Evolutionary conservation across 2,113 vertebrate genomes (phyloP), one percentile per base, ranked within the genome.

Genomic region (Cyrtonyx montezumae): DNA sequence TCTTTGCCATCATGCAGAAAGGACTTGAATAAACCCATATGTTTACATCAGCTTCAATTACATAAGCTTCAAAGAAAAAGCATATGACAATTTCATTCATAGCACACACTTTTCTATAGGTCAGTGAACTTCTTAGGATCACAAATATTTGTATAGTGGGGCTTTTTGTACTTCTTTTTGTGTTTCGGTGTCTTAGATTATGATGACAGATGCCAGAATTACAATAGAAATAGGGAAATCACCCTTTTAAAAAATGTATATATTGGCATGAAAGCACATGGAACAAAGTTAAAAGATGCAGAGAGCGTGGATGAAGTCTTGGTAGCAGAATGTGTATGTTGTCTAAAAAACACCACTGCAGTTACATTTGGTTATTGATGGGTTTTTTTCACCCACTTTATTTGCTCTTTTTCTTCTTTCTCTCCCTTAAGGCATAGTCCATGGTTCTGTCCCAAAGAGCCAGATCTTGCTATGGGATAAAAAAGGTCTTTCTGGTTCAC

Each of bases 1-100:
- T 48, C 42, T 81, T 84, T 51, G 6, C 28, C 75, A n/a, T 30
- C 5, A 1, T 16, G 2, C 56, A 59, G 70, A 82, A 75, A 93
- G 18, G 25, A 76, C 46, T 89, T 80, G 55, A 92, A 84, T 25
- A 81, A 87, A 69, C 19, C 16, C 30, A 7, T 80, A 74, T 36
- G 21, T 53, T 82, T 79, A 34, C 58, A 69, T 28, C 61, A 79
- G 26, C 40, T 88, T 81, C 12, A 8, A 71, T 82, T 79, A 37
- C 58, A 58, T 28, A 51, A 81, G n/a, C n/a, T 87, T 81, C 12
- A 8, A 78, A 79, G 65, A 77, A 79, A 83, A 90, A 69, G 9
- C 14, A 13, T 37, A 55, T 28, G 14, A 92, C 76, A 92, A 26
- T 1, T 15, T 78, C 70, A 16, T 56, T 88, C 59, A 53, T 26